These are phyloP conservation scores for Himalopsyche kuldschensis DNA, from an alignment of 2,888 invertebrate genomes.

Conservation along the genomic window DNA sequence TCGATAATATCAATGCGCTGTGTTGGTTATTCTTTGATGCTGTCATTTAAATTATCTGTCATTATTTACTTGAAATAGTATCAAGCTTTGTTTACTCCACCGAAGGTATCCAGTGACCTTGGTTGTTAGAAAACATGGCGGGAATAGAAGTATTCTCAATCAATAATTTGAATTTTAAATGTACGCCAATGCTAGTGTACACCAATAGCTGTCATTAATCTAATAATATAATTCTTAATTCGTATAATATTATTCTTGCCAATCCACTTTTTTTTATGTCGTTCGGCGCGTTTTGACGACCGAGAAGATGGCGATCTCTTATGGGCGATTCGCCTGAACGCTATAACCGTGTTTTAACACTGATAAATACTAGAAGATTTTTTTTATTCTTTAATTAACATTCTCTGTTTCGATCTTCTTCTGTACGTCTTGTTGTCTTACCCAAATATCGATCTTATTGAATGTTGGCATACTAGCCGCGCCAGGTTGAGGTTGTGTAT, in stretches of 20 bases:
- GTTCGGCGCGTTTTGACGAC: not conserved
- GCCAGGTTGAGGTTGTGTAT: conserved; percentile 27
- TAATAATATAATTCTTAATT: not conserved
- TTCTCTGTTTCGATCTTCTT: not conserved
- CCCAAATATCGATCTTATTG: not conserved
- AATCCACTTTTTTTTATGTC: not conserved
- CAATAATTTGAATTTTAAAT: conserved; percentile 23
- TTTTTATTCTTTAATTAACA: no score
- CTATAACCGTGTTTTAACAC: no score
- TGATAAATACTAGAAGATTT: no score
- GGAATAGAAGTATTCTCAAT: conserved; percentile 27
- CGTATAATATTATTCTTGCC: not conserved
- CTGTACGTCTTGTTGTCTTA: not conserved
- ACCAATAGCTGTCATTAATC: not conserved
- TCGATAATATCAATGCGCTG: not conserved
- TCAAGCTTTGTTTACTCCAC: conserved; percentile 27
- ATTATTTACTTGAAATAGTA: not conserved
- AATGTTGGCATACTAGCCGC: not conserved
- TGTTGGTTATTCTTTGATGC: not conserved
- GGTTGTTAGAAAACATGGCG: conserved; percentile 34
- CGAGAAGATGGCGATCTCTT: conserved; percentile 24
- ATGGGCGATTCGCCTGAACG: not conserved
- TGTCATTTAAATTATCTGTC: not conserved
- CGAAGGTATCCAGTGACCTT: conserved; percentile 28
- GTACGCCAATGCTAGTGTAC: not conserved